Percentiles rank a stretch among this genome's conserved stretches.
These are phyloP conservation scores for Bufo gargarizans DNA, from an alignment of 2,113 vertebrate genomes.

Conservation along the genomic window DNA sequence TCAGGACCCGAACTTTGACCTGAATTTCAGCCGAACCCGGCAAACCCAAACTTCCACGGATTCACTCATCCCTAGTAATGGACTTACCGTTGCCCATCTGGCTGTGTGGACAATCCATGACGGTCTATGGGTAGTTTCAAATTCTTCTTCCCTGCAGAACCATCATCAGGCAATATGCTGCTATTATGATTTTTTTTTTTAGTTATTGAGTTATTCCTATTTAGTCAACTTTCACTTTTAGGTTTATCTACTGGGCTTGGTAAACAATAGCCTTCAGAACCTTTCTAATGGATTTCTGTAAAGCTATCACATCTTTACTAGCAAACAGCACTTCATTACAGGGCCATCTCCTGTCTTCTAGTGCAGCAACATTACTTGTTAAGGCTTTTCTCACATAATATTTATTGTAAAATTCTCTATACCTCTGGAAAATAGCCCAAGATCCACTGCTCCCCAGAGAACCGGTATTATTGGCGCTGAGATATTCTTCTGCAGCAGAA, in stretches of 20 bases:
- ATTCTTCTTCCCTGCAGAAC: too few species aligned
- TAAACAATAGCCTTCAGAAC: slow-evolving; percentile 19
- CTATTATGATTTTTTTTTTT: background rate
- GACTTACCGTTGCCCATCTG: too few species aligned
- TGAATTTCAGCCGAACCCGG: too few species aligned
- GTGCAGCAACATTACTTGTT: slow-evolving; percentile 9
- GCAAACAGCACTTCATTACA: slow-evolving; percentile 23
- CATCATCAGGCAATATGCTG: background rate
- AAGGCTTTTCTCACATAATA: slow-evolving; percentile 3
- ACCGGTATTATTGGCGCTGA: slow-evolving; percentile 15
- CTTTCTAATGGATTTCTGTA: background rate
- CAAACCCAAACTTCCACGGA: too few species aligned
- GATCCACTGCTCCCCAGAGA: slow-evolving; percentile 27
- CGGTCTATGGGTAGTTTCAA: too few species aligned
- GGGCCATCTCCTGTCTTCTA: background rate
- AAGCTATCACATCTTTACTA: background rate
- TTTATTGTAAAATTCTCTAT: slow-evolving; percentile 32
- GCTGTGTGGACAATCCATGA: too few species aligned
- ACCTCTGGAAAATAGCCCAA: background rate
- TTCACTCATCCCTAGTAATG: too few species aligned
- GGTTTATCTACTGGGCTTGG: background rate
- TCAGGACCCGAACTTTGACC: too few species aligned
- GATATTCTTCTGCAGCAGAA: slow-evolving; percentile 28
- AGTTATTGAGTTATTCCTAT: background rate
- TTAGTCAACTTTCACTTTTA: background rate